phyloP scores from a whole-genome alignment of 2,888 invertebrate species.

The Pseudanteris insignis region DNA sequence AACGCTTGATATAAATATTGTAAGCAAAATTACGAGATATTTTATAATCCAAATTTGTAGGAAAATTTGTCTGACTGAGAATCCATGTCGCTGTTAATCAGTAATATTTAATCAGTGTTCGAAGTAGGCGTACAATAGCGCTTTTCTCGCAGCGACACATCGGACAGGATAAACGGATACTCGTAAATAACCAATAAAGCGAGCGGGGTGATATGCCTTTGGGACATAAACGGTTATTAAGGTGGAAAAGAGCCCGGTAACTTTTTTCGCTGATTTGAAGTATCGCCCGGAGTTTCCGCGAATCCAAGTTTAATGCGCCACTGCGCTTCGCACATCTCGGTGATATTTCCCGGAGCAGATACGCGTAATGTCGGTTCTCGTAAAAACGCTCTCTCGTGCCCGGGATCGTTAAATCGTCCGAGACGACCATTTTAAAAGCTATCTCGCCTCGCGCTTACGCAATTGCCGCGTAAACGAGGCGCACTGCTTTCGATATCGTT shows the following conservation, averaged over 20 bases:
- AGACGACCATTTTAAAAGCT: slow-evolving; percentile 50
- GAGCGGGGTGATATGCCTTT: too few relatives aligned
- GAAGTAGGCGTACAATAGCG: too few relatives aligned
- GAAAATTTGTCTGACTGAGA: too few relatives aligned
- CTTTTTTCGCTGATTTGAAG: slow-evolving; percentile 25
- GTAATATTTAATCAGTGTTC: too few relatives aligned
- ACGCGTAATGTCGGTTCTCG: slow-evolving; percentile 46
- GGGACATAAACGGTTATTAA: too few relatives aligned
- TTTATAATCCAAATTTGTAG: too few relatives aligned
- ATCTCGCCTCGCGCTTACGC: slow-evolving; percentile 44
- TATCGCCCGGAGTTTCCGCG: slow-evolving; percentile 18
- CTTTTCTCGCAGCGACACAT: too few relatives aligned
- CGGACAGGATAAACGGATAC: too few relatives aligned
- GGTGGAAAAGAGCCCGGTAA: slow-evolving; percentile 9
- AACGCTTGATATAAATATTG: too few relatives aligned
- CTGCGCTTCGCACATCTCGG: slow-evolving; percentile 23
- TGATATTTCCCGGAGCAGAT: slow-evolving; percentile 32
- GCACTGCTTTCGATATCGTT: slow-evolving; percentile 41
- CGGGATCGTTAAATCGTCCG: slow-evolving; percentile 53
- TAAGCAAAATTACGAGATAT: too few relatives aligned
- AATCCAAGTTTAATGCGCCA: slow-evolving; percentile 31
- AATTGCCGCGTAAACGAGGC: slow-evolving; percentile 45
- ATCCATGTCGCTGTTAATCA: too few relatives aligned
- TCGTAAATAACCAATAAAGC: too few relatives aligned
- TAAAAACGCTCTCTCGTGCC: slow-evolving; percentile 42